Percentiles rank a stretch among this genome's conserved stretches.
phyloP scores from a whole-genome alignment of 1,140 invertebrate species.

The Anoplolepis gracilipes region DNA sequence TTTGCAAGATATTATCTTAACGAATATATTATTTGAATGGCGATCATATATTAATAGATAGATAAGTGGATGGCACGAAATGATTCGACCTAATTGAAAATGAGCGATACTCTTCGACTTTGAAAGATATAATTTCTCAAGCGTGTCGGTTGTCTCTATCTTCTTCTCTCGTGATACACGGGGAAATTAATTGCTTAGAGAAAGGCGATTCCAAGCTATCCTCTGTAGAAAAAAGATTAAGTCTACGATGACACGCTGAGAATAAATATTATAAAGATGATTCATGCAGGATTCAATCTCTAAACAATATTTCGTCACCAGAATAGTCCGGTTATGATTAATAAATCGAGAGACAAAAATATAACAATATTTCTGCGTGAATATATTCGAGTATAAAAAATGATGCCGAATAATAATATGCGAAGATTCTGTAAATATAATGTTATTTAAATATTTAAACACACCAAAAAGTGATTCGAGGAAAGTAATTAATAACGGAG shows the following conservation, averaged over 20 bases:
- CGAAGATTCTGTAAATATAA: neutral
- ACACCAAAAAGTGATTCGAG: neutral
- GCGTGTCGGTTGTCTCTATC: neutral
- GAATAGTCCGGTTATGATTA: neutral
- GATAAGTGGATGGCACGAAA: neutral
- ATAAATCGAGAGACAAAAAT: slow-evolving; percentile 3
- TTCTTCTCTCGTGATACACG: neutral
- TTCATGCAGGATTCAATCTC: slow-evolving; percentile 15
- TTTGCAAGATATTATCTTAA: slow-evolving; percentile 3
- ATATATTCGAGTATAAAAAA: neutral
- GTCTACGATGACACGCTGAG: slow-evolving; percentile 24
- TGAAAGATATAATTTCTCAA: slow-evolving; percentile 25
- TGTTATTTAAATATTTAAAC: slow-evolving; percentile 2
- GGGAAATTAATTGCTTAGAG: slow-evolving; percentile 56
- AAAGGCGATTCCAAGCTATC: slow-evolving; percentile 26
- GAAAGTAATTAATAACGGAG: neutral
- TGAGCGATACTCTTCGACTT: slow-evolving; percentile 8
- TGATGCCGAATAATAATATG: neutral
- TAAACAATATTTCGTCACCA: neutral
- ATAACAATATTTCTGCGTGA: neutral
- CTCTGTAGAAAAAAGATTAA: slow-evolving; percentile 46
- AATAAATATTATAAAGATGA: neutral
- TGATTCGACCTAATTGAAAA: slow-evolving; percentile 29
- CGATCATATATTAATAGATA: slow-evolving; percentile 21
- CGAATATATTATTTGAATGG: neutral